Evolutionary conservation across 2,888 invertebrate species (phyloP), one percentile per base, ranked within the genome.

Genomic region (Thecophora atra): DNA sequence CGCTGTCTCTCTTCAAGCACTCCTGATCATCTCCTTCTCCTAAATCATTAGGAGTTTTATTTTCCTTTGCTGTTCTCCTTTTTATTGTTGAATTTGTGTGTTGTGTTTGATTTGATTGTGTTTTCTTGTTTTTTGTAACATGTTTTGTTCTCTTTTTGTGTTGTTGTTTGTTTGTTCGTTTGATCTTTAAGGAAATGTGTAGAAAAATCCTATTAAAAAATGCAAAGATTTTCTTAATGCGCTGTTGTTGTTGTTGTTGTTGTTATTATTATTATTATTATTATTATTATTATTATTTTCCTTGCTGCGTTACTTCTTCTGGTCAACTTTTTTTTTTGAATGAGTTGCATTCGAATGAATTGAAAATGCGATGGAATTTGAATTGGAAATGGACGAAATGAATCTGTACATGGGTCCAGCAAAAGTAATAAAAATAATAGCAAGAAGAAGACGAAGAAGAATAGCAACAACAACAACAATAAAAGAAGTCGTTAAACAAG

Each of bases 281-380:
- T 47, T 54, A n/a, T 17, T 54, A n/a, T 17, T 54, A n/a, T n/a
- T n/a, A n/a, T n/a, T n/a, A n/a, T n/a, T n/a, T n/a, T n/a, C n/a
- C n/a, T n/a, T n/a, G n/a, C 19, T 54, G 56, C 26, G 56, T 21
- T 56, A 24, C 24, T 51, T 28, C 30, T 15, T 66, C n/a, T 17
- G 6, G 30, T 13, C n/a, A 8, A 51, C 11, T 26, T n/a, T 62
- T 17, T 62, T n/a, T 3, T 30, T 7, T 60, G 30, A 8, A 5
- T 60, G 60, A 30, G 30, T 30, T 60, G 60, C 3, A 28, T n/a
- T 60, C 26, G n/a, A 47, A 64, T 47, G 47, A 37, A 37, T 37
- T 37, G 37, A 37, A 37, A 37, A 30, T 37, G 37, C 7, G 6
- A 1, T 11, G 37, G 37, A 11, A 37, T n/a, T n/a, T n/a, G n/a